Base-by-base conservation (phyloP, 2,888 invertebrate genomes). In the Hirtodrosophila cameraria region DNA sequence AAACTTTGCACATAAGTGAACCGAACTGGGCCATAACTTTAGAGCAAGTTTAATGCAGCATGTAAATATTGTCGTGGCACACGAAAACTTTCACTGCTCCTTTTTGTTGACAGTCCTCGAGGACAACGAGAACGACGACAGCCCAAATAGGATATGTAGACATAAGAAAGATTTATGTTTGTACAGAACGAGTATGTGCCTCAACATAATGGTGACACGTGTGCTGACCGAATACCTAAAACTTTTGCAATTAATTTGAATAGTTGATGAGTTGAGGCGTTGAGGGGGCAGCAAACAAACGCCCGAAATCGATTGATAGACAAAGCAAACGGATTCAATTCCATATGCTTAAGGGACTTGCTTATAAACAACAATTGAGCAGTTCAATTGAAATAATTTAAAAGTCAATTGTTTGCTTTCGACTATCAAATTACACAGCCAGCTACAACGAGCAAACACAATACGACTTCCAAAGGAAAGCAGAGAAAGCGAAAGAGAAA, bases 11-110 rank as follows among this genome's bases (percentile, higher is more conserved):
- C 57, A 31, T 57, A 69, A 69, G 58, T 72, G 45, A 50, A 39
- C 54, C 54, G 39, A 57, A 49, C n/a, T 43, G 49, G 52, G 45
- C 31, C 66, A 62, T 62, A 79, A 75, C 83, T 75, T 62, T 60
- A 41, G 54, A 62, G 75, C 80, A 86, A 86, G 80, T 84, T 81
- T 86, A 81, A 81, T 81, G 80, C 85, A 77, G 78, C 86, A 84
- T 86, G 80, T 81, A 84, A 81, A 81, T 81, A 86, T 81, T 86
- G 86, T 59, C 84, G 68, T 80, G 84, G 77, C 76, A 60, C 77
- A 80, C 53, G 66, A 84, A 84, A 80, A 86, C 84, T 79, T 79
- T 86, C 79, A 83, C 67, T 81, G 64, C 53, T 62, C 41, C 45
- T 71, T 53, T 79, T 70, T 86, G 83, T 67, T 75, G 79, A 82